phyloP scores from a whole-genome alignment of 2,888 invertebrate species.

The Micropterix aruncella region DNA sequence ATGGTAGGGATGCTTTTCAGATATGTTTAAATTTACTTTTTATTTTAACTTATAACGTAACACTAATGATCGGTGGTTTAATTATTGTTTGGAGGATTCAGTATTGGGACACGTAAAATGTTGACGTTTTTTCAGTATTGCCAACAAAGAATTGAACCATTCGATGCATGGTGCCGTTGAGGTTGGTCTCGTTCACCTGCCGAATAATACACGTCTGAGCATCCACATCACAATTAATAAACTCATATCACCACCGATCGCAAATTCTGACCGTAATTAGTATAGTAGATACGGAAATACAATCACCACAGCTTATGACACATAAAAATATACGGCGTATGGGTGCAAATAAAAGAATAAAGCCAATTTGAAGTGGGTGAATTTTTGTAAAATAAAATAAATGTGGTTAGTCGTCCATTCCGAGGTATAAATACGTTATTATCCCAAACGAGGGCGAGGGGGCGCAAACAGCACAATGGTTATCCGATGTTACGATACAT shows the following conservation, averaged over 20 bases:
- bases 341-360: no score
- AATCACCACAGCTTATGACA: no score
- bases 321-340: no score
- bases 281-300: no score
- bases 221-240: slow-evolving; percentile 19
- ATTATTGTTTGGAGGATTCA: slow-evolving; percentile 18
- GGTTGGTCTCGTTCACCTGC: slow-evolving; percentile 47
- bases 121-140: slow-evolving; percentile 44
- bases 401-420: no score
- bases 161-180: slow-evolving; percentile 47
- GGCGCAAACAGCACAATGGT: no score
- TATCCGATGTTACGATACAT: no score
- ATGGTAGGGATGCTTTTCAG: slow-evolving; percentile 5
- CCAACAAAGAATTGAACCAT: slow-evolving; percentile 50
- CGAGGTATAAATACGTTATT: no score
- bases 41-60: not conserved
- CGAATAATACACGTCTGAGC: slow-evolving; percentile 38
- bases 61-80: slow-evolving; percentile 16
- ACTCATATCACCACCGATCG: not conserved
- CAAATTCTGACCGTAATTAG: no score
- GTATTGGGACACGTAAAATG: slow-evolving; percentile 49
- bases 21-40: not conserved
- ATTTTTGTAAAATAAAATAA: no score
- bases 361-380: no score
- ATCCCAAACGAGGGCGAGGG: no score